Evolutionary conservation across 1,140 invertebrate genomes (phyloP), one percentile per base, ranked within the genome.

Genomic region (Megathymus violae): DNA sequence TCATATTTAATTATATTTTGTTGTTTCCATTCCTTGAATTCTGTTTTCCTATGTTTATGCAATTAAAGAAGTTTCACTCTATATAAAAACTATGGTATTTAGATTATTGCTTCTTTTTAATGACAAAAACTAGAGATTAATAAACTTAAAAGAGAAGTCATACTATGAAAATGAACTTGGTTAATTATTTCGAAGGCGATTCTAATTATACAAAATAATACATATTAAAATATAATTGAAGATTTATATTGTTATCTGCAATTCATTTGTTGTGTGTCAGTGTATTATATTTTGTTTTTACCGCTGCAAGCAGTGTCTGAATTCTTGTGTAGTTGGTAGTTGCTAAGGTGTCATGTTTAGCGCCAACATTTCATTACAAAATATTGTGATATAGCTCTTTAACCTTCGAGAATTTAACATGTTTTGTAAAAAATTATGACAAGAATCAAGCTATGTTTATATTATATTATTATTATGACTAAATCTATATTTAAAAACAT

Each of bases 371-470:
- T 25, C 4, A 22, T 22, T 43, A 43, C 52, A 56, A 50, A 46
- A 54, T 63, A 51, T 56, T 67, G 64, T 67, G 64, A 67, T 67
- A 67, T 51, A 58, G 48, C 47, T 62, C 19, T 43, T 56, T 43
- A 31, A 31, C 22, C 38, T 38, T 27, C 40, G 40, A 43, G 41
- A 56, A 41, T 56, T 56, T 27, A 13, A 43, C 27, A 43, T 31
- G 13, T 38, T 43, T 10, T 56, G 52, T 56, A 43, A 43, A 38
- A 56, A 56, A 56, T 56, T 56, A 43, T 56, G 19, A 56, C 22
- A 17, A 25, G 22, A 14, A 59, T 59, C 54, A 34, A 46, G 10
- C 46, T 36, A 36, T 59, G 41, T n/a, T n/a, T n/a, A n/a, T n/a
- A n/a, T n/a, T n/a, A n/a, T n/a, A n/a, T n/a, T 47, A 46, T 19